Evolutionary conservation across 2,113 vertebrate genomes (phyloP), one percentile per base, ranked within the genome.

Genomic region (Erinaceus europaeus): DNA sequence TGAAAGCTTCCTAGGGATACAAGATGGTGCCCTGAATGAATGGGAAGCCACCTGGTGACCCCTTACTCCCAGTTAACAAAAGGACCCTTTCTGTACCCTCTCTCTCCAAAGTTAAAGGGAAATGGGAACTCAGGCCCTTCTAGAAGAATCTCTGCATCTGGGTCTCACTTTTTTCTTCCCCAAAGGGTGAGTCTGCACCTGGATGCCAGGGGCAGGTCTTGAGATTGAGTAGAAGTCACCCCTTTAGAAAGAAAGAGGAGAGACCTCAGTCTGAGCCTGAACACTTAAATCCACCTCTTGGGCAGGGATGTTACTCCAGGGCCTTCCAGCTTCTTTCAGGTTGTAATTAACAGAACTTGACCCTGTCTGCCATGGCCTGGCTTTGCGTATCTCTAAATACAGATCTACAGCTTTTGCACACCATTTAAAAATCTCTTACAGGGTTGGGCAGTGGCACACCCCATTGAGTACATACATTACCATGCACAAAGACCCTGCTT

Each of bases 1-100:
- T 85, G 74, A 93, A 94, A 89, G 87, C 55, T 62, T 90, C 82
- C 48, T 57, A 40, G 73, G 57, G 67, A 57, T 40, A 34, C 29
- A 55, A 57, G 88, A 83, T 71, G 85, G 77, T 2, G 34, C 67
- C 65, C n/a, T 8, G 38, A 11, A 1, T 2, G 46, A 20, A 82
- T 44, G 77, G 84, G 59, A 89, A 68, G 76, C 71, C 88, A 91
- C 67, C 92, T 93, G 94, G 90, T 64, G 59, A 77, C n/a, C n/a
- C 44, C 79, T 36, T 73, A 27, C 34, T 82, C 38, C 20, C 61
- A 73, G 55, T 55, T 48, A 69, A 94, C 89, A 93, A 95, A 93
- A 92, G 57, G 46, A 48, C 62, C 23, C 25, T 88, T 52, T 89
- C 50, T 73, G 9, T 1, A 34, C 25, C 42, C 62, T 32, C 25